These are phyloP conservation scores for Drosophila neutralis DNA, from an alignment of 2,888 invertebrate genomes.

Conservation along the genomic window DNA sequence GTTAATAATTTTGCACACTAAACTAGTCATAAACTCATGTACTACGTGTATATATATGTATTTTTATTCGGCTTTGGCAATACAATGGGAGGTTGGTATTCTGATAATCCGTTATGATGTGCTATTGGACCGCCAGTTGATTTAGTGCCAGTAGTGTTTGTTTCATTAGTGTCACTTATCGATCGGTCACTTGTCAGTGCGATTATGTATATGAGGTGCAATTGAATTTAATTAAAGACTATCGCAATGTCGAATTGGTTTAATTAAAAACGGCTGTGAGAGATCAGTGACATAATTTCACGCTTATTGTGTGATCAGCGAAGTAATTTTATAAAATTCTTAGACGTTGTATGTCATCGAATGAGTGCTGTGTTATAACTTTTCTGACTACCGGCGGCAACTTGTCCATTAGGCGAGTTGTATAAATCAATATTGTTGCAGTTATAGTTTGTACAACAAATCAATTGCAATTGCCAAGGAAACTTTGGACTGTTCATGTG, in stretches of 20 bases:
- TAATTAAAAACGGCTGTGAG: conserved; percentile 51
- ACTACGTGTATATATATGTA: neutral
- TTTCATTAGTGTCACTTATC: conserved; percentile 42
- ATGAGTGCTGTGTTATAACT: neutral
- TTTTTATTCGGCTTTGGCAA: neutral
- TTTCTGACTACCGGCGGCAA: neutral
- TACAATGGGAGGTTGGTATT: conserved; percentile 7
- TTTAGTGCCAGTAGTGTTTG: conserved; percentile 17
- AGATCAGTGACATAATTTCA: conserved; percentile 51
- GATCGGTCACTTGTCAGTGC: conserved; percentile 35
- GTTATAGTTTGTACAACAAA: conserved; percentile 48
- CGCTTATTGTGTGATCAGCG: conserved; percentile 28
- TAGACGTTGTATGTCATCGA: conserved; percentile 45
- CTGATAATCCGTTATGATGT: conserved; percentile 58
- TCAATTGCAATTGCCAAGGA: conserved; percentile 70
- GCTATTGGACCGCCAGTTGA: conserved; percentile 1
- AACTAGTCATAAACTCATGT: conserved; percentile 12
- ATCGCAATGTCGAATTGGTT: conserved; percentile 47
- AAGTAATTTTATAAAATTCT: conserved; percentile 42
- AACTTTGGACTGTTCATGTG: conserved; percentile 69
- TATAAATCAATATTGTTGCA: conserved; percentile 56
- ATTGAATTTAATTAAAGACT: conserved; percentile 69
- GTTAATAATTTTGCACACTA: conserved; percentile 6
- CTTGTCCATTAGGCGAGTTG: conserved; percentile 5
- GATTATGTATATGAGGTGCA: conserved; percentile 55